Evolutionary conservation across 2,797 vertebrate genomes (phyloP).

Genomic region (Choloepus didactylus): DNA sequence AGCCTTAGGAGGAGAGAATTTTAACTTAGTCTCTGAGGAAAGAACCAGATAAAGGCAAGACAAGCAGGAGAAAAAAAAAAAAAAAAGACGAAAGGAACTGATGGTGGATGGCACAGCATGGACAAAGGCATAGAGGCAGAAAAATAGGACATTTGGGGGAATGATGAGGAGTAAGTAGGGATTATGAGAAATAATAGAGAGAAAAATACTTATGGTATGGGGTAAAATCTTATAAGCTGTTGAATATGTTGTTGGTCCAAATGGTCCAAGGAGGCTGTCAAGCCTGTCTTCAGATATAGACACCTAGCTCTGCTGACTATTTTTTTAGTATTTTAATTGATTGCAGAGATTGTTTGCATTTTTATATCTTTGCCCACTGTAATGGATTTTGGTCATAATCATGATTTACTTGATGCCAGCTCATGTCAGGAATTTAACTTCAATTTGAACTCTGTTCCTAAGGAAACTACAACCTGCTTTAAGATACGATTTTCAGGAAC

Average conservation of each 20-base stretch:
- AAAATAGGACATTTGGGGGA: too few relatives aligned
- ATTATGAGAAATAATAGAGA: too few relatives aligned
- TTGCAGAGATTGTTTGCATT: background rate
- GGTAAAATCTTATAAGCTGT: background rate
- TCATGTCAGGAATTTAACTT: background rate
- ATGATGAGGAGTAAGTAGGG: too few relatives aligned
- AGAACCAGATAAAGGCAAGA: too few relatives aligned
- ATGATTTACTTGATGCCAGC: background rate
- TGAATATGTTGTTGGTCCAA: background rate
- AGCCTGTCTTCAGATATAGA: background rate
- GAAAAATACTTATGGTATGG: background rate
- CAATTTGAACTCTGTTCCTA: background rate
- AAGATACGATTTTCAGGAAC: too few relatives aligned
- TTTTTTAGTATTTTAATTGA: background rate
- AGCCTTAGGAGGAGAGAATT: too few relatives aligned
- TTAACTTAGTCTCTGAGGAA: too few relatives aligned
- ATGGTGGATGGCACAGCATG: too few relatives aligned
- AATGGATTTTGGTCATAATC: background rate
- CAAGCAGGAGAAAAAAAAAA: too few relatives aligned
- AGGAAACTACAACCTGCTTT: background rate
- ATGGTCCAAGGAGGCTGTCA: background rate
- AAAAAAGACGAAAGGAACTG: too few relatives aligned
- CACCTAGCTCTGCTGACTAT: background rate
- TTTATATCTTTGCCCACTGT: background rate
- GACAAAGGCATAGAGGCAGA: too few relatives aligned